Conservation (phyloP, 23 tunicate species). For the Diplosoma virens region DNA sequence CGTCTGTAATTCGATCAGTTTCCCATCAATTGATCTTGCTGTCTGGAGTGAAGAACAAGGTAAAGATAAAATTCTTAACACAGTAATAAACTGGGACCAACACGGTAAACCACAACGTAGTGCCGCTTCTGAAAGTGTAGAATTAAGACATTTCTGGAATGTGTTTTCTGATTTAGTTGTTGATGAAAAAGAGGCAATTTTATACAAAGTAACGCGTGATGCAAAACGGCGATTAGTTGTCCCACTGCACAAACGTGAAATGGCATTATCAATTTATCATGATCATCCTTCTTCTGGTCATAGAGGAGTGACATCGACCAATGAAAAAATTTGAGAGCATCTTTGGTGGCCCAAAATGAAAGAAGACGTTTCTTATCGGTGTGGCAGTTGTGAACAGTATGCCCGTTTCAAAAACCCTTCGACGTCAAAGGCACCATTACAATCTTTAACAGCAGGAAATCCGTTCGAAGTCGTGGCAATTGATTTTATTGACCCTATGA, state of each 20-base stretch:
- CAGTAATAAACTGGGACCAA: neutral
- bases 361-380: slow-evolving; percentile 3
- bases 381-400: neutral
- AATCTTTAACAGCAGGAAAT: neutral
- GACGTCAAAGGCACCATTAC: neutral
- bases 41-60: too few relatives aligned
- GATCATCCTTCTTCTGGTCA: neutral
- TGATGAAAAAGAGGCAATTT: neutral
- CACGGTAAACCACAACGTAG: neutral
- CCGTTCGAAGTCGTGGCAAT: slow-evolving; percentile 5
- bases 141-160: neutral
- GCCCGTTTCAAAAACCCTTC: neutral
- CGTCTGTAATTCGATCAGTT: too few relatives aligned
- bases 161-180: neutral
- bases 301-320: neutral
- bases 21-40: too few relatives aligned
- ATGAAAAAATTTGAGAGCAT: neutral
- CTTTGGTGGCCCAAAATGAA: slow-evolving; percentile 11
- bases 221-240: neutral
- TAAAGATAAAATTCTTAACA: neutral
- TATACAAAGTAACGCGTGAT: neutral
- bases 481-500: slow-evolving; percentile 2
- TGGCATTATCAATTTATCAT: neutral
- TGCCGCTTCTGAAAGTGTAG: neutral
- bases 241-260: neutral